Evolutionary conservation across 2,113 vertebrate species (phyloP), one percentile per base, ranked within the genome.

Genomic region (Sciurus niger): DNA sequence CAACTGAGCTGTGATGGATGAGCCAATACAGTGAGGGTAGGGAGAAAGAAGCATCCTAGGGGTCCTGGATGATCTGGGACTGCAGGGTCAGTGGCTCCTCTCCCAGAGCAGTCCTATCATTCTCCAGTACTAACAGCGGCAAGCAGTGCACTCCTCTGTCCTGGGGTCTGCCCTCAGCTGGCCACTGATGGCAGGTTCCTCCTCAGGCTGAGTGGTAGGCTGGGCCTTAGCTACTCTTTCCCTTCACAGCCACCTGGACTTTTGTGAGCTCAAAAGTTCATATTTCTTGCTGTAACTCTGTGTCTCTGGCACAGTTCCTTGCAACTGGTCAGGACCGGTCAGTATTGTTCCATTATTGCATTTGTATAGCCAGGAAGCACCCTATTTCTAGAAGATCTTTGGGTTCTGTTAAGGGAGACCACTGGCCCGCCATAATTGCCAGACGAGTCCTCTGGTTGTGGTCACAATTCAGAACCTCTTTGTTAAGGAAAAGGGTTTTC

Each of bases 291-390:
- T 79, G n/a, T 25, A 11, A 4, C 43, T 48, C 32, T 12, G 1
- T 4, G 25, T 37, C 48, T 63, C 4, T 4, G 8, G 34, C 34
- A 10, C 13, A 37, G 17, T 20, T 68, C 58, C 58, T 76, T 6
- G 46, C 8, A 46, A 43, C 25, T 0, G 4, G 12, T 1, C 6
- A 14, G 68, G 48, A 13, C 18, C 30, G 30, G 34, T 30, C 53
- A 6, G 25, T 25, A 11, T 22, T 16, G 2, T 20, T 46, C 30
- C 28, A 8, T 46, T 9, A 4, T 22, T 30, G 8, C 0, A 1
- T 60, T 9, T 55, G 46, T 48, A 43, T 2, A 12, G 25, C 58
- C 11, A 34, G 72, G 60, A 22, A 46, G 65, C 9, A 2, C 34
- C 1, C 48, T 67, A 8, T 84, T 58, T 78, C 34, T 48, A 40